These are phyloP conservation scores for Hypocryptadius cinnamomeus DNA, from an alignment of 2,113 vertebrate genomes.

Conservation along the genomic window DNA sequence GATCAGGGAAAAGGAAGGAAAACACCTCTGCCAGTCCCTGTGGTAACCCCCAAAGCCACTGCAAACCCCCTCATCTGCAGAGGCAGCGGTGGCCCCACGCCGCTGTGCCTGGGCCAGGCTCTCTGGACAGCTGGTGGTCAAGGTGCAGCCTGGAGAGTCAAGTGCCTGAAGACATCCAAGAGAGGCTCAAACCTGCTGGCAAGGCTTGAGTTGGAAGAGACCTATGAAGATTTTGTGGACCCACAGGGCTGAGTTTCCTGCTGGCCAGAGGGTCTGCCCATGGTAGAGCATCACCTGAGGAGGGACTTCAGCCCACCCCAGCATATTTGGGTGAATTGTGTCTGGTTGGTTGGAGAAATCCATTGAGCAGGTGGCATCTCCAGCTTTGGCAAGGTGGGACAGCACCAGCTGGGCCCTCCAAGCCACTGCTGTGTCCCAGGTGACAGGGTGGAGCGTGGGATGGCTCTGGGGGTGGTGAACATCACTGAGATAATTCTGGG, in stretches of 20 bases:
- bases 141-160: neutral
- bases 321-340: neutral
- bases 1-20: neutral
- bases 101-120: neutral
- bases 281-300: neutral
- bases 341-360: neutral
- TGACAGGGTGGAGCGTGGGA: neutral
- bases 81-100: too few relatives aligned
- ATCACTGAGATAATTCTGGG: accelerated
- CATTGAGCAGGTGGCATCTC: neutral
- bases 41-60: neutral
- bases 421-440: neutral
- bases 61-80: neutral
- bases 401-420: accelerated
- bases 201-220: neutral
- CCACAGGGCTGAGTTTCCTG: neutral
- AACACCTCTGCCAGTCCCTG: neutral
- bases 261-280: accelerated
- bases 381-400: neutral
- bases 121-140: neutral
- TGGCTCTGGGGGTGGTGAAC: neutral
- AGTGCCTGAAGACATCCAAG: neutral
- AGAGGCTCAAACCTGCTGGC: neutral
- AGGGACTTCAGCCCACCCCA: neutral
- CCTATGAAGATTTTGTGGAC: neutral